These are phyloP conservation scores for Sebastes fasciatus DNA, from an alignment of 2,113 vertebrate genomes.

Conservation along the genomic window DNA sequence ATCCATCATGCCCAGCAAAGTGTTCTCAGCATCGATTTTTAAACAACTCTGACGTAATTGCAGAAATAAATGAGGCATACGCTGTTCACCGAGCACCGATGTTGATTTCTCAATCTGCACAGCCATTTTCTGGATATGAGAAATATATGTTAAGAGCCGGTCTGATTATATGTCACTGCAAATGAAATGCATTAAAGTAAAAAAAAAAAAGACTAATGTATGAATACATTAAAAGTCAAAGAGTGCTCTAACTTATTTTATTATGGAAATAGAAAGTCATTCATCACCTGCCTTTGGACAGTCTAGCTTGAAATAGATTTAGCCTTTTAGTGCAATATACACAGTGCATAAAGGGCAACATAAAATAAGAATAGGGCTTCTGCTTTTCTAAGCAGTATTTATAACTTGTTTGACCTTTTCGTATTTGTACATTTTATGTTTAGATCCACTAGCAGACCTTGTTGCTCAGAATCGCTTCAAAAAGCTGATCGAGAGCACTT, in stretches of 20 bases:
- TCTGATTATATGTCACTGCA: conserved; percentile 44
- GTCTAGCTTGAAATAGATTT: conserved; percentile 27
- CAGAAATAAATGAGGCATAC: conserved; percentile 61
- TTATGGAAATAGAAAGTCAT: conserved; percentile 33
- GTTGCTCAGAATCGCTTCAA: conserved; percentile 5
- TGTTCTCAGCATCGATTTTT: conserved; percentile 54
- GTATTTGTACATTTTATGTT: conserved; percentile 12
- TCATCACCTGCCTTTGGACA: conserved; percentile 21
- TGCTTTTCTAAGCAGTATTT: neutral
- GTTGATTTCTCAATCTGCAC: conserved; percentile 55
- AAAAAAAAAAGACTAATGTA: neutral
- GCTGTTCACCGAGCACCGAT: conserved; percentile 28
- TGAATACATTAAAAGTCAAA: conserved; percentile 49
- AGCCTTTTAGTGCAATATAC: neutral
- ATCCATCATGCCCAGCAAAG: conserved; percentile 30
- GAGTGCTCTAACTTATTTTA: conserved; percentile 10
- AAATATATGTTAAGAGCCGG: conserved; percentile 55
- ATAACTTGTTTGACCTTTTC: conserved; percentile 19
- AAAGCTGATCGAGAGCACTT: neutral
- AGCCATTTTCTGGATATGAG: conserved; percentile 45
- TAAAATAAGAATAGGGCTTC: neutral
- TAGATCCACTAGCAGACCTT: neutral
- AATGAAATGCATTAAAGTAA: conserved; percentile 50
- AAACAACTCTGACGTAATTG: conserved; percentile 70
- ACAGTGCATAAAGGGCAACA: conserved; percentile 13